These are phyloP conservation scores for Pantelozetes paolii DNA, from an alignment of 2,888 invertebrate genomes.

Conservation along the genomic window DNA sequence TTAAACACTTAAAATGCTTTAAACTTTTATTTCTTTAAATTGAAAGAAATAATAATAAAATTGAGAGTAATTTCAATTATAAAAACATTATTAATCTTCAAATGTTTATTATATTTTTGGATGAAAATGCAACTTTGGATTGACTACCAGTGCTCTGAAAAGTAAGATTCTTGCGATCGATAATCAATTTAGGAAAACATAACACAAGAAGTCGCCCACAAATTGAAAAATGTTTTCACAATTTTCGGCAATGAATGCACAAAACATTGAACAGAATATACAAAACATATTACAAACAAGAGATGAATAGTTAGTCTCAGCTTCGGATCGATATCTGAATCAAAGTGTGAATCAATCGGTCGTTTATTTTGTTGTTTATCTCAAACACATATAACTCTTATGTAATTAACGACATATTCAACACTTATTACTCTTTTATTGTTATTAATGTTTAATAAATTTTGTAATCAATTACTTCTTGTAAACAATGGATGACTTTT, in stretches of 20 bases:
- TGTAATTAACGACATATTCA: too few species aligned
- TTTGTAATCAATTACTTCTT: not conserved
- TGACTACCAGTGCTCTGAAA: too few species aligned
- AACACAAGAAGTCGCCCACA: slow-evolving; percentile 28
- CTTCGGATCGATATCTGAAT: not conserved
- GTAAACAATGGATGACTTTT: slow-evolving; percentile 7
- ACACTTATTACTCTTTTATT: not conserved
- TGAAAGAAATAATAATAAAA: too few species aligned
- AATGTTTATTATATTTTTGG: too few species aligned
- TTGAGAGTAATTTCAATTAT: too few species aligned
- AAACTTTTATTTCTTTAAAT: too few species aligned
- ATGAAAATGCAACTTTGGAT: too few species aligned
- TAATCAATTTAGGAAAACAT: slow-evolving; percentile 3
- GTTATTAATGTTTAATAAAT: not conserved
- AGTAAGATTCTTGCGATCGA: too few species aligned
- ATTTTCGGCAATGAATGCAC: not conserved
- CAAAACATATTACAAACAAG: not conserved
- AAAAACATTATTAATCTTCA: too few species aligned
- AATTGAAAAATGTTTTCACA: not conserved
- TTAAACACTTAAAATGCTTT: too few species aligned
- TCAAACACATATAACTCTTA: not conserved
- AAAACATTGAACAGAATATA: not conserved
- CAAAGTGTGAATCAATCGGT: too few species aligned
- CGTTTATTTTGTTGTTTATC: not conserved
- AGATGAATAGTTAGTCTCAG: not conserved